phyloP scores from a whole-genome alignment of 2,888 invertebrate species.

The Tenodera sinensis region DNA sequence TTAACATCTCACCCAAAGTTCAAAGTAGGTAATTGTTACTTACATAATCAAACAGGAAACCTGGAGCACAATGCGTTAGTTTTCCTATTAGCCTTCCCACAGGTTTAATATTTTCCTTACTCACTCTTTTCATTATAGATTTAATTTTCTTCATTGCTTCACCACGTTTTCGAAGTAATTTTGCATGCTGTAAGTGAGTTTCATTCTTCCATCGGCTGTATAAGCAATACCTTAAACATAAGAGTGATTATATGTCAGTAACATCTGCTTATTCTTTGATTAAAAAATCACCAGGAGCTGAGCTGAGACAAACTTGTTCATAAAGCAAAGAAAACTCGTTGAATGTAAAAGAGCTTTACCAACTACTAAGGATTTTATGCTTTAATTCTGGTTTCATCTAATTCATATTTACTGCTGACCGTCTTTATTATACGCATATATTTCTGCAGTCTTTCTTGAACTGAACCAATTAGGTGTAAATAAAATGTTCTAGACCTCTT shows the following conservation, averaged over 20 bases:
- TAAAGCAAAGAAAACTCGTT: no score
- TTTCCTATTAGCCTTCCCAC: slow-evolving; percentile 95
- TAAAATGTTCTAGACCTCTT: no score
- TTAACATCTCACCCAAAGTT: neutral
- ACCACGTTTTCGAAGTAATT: slow-evolving; percentile 77
- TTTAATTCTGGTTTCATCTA: no score
- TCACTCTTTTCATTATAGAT: slow-evolving; percentile 94
- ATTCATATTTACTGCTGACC: no score
- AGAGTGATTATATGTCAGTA: slow-evolving; percentile 12
- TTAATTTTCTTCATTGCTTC: slow-evolving; percentile 88
- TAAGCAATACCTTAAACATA: slow-evolving; percentile 65
- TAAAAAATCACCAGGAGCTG: no score
- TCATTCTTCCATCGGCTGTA: slow-evolving; percentile 98
- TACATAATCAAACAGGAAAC: slow-evolving; percentile 94
- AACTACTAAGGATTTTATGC: no score
- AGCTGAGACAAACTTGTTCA: no score
- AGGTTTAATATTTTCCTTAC: slow-evolving; percentile 97
- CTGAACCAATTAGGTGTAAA: no score
- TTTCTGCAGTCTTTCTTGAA: no score
- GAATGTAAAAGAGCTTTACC: no score
- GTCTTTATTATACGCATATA: no score
- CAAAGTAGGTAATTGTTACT: slow-evolving; percentile 42
- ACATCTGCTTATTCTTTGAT: neutral
- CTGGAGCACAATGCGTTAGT: slow-evolving; percentile 92
- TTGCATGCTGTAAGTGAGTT: slow-evolving; percentile 74